A percentile compares a stretch with the other conserved stretches of the same genome.
Conservation (phyloP, 2,888 invertebrate species). For the Clivina fossor region DNA sequence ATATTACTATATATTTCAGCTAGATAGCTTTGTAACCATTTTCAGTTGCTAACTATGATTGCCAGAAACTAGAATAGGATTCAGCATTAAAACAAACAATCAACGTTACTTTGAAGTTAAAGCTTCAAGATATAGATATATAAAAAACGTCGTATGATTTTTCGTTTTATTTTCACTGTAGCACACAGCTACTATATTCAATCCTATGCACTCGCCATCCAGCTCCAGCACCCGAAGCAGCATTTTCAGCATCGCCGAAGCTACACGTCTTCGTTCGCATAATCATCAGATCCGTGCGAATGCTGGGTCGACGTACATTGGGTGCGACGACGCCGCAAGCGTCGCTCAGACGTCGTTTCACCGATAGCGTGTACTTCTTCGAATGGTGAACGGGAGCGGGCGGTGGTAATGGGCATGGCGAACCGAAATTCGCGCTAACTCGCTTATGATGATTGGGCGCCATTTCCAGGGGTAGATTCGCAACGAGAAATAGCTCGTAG, state of each 20-base stretch:
- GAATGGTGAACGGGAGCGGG: slow-evolving; percentile 65
- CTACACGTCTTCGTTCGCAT: slow-evolving; percentile 82
- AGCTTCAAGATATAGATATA: too few relatives aligned
- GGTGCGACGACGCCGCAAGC: slow-evolving; percentile 89
- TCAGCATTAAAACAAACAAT: too few relatives aligned
- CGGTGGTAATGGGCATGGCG: slow-evolving; percentile 74
- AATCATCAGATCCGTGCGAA: slow-evolving; percentile 84
- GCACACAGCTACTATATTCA: slow-evolving; percentile 30
- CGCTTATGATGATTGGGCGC: slow-evolving; percentile 84
- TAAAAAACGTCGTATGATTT: too few relatives aligned
- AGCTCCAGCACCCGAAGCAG: slow-evolving; percentile 14
- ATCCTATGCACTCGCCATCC: slow-evolving; percentile 27
- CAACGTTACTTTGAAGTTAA: too few relatives aligned
- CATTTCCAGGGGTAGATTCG: slow-evolving; percentile 85
- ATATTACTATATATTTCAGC: too few relatives aligned
- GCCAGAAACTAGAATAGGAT: too few relatives aligned
- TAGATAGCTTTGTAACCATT: too few relatives aligned
- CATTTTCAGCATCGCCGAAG: slow-evolving; percentile 66
- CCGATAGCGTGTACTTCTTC: slow-evolving; percentile 77
- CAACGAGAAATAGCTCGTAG: slow-evolving; percentile 79
- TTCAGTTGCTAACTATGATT: too few relatives aligned
- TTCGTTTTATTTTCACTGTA: too few relatives aligned
- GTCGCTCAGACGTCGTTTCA: slow-evolving; percentile 79
- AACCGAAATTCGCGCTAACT: slow-evolving; percentile 76
- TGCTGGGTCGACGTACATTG: slow-evolving; percentile 82